A percentile compares a stretch with the other conserved stretches of the same genome.
phyloP scores from a whole-genome alignment of 2,797 vertebrate genomes.

The Brachymystax lenok region DNA sequence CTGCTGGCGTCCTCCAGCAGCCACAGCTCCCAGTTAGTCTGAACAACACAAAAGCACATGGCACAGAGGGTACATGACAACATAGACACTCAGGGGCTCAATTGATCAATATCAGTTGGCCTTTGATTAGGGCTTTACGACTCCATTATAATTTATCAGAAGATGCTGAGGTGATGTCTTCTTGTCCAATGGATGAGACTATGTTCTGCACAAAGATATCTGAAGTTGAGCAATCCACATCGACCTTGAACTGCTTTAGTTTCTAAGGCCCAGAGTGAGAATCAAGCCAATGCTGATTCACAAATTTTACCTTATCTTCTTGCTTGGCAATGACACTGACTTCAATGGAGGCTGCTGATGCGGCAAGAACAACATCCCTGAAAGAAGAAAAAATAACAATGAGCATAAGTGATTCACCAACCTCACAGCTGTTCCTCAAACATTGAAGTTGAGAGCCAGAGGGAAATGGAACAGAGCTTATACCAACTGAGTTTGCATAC shows the following conservation, averaged over 20 bases:
- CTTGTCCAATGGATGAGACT: not conserved
- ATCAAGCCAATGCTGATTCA: not conserved
- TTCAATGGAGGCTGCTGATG: slow-evolving; percentile 93
- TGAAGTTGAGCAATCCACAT: no score
- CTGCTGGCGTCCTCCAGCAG: slow-evolving; percentile 90
- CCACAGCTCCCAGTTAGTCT: slow-evolving; percentile 94
- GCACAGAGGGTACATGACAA: not conserved
- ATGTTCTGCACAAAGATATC: not conserved
- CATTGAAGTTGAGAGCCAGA: not conserved
- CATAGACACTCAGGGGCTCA: not conserved
- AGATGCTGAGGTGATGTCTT: no score
- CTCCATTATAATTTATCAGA: not conserved
- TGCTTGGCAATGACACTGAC: slow-evolving; percentile 92
- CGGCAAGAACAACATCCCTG: slow-evolving; percentile 92
- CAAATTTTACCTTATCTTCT: slow-evolving; percentile 84
- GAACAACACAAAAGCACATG: not conserved
- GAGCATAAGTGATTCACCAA: not conserved
- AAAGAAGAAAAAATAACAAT: slow-evolving; percentile 19
- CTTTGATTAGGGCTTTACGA: not conserved
- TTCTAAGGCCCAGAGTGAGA: not conserved
- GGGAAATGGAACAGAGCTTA: not conserved
- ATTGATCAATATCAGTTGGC: not conserved
- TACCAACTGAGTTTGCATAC: not conserved
- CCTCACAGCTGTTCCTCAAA: no score
- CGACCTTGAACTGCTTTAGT: no score